Percentiles rank a stretch among this genome's conserved stretches.
Conservation (phyloP, 1,140 invertebrate species). For the Leptinotarsa texana region DNA sequence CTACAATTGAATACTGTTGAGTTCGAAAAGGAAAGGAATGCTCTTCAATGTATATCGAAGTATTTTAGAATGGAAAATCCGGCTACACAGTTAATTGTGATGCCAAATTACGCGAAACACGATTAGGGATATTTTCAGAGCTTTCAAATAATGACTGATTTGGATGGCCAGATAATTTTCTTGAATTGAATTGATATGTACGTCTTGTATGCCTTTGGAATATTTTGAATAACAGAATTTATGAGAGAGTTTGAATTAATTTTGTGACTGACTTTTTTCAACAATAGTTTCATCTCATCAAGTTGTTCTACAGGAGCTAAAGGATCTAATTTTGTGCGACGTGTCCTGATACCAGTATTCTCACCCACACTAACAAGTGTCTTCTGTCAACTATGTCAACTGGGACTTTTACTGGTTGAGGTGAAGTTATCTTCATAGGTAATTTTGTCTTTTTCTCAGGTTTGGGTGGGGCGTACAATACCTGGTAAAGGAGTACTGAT, state of each 20-base stretch:
- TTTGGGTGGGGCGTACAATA: conserved; percentile 43
- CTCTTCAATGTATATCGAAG: too few relatives aligned
- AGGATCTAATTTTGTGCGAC: conserved; percentile 52
- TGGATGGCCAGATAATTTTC: too few relatives aligned
- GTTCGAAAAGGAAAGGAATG: too few relatives aligned
- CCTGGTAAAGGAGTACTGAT: conserved; percentile 35
- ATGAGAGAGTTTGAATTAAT: conserved; percentile 65
- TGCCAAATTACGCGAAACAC: too few relatives aligned
- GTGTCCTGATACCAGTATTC: conserved; percentile 57
- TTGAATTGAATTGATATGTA: too few relatives aligned
- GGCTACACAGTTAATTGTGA: too few relatives aligned
- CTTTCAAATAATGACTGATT: too few relatives aligned
- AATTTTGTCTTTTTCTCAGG: conserved; percentile 20
- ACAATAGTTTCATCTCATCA: conserved; percentile 54
- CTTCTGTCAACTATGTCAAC: conserved; percentile 57
- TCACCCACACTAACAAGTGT: conserved; percentile 61
- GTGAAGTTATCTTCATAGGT: conserved; percentile 6
- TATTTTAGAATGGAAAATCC: too few relatives aligned
- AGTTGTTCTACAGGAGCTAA: conserved; percentile 52
- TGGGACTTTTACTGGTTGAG: conserved; percentile 28
- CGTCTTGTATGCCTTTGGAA: conserved; percentile 42
- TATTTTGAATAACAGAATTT: conserved; percentile 53
- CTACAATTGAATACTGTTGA: too few relatives aligned
- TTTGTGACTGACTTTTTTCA: conserved; percentile 59
- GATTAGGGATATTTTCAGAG: too few relatives aligned